phyloP scores from a whole-genome alignment of 2,888 invertebrate species.

The Drosophila meridionalis region DNA sequence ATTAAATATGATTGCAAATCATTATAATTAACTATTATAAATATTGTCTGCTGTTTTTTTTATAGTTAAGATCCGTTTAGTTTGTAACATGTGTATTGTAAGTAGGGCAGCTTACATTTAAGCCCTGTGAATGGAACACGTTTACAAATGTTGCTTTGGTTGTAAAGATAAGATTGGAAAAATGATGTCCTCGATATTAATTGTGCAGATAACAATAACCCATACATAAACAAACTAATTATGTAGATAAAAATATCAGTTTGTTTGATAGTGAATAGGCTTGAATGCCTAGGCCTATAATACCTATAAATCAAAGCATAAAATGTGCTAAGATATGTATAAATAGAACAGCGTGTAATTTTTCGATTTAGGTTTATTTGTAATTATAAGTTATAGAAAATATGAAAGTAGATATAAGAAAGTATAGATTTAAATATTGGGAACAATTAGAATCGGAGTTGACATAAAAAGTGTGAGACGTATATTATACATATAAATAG shows the following conservation, averaged over 20 bases:
- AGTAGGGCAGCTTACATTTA: background rate
- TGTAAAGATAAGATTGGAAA: slow-evolving; percentile 9
- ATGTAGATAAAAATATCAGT: slow-evolving; percentile 2
- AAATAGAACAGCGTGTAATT: background rate
- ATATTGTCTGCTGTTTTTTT: background rate
- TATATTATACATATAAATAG: too few species aligned
- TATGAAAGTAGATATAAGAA: background rate
- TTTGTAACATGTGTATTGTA: background rate
- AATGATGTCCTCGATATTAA: slow-evolving; percentile 1
- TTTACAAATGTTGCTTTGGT: background rate
- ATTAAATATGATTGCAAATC: background rate
- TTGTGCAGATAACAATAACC: background rate
- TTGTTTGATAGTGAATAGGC: background rate
- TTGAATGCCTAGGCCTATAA: background rate
- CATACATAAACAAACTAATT: slow-evolving; percentile 2
- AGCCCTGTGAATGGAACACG: background rate
- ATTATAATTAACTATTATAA: background rate
- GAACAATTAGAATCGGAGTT: background rate
- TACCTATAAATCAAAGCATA: background rate
- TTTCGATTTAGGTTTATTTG: background rate
- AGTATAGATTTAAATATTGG: background rate
- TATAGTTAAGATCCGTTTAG: background rate
- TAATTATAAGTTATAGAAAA: background rate
- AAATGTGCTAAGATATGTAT: background rate
- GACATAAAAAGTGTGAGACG: too few species aligned